Evolutionary conservation across 2,888 invertebrate species (phyloP).

Genomic region (Keiferia lycopersicella): DNA sequence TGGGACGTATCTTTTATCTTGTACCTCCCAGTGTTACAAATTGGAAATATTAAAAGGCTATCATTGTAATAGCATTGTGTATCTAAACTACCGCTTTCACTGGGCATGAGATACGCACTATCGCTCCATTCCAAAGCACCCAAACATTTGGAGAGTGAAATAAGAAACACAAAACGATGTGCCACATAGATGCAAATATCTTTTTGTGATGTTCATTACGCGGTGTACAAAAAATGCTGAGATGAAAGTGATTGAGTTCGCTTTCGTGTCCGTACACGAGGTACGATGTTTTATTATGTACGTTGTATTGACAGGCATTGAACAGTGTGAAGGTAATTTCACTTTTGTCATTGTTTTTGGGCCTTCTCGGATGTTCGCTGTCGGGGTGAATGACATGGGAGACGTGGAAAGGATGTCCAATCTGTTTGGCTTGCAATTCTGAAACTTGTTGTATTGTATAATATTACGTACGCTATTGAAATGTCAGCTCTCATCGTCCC

Average conservation of each 20-base stretch:
- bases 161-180: slow-evolving; percentile 67
- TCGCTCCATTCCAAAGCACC: slow-evolving; percentile 54
- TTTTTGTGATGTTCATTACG: slow-evolving; percentile 70
- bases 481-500: neutral
- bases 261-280: slow-evolving; percentile 31
- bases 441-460: neutral
- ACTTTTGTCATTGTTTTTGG: slow-evolving; percentile 36
- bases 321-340: slow-evolving; percentile 34
- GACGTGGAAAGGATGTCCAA: slow-evolving; percentile 11
- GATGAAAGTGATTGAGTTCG: slow-evolving; percentile 66
- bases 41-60: neutral
- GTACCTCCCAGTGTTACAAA: neutral
- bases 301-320: slow-evolving; percentile 51
- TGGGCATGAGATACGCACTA: slow-evolving; percentile 37
- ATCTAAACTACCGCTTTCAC: slow-evolving; percentile 37
- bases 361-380: slow-evolving; percentile 29
- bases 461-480: neutral
- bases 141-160: slow-evolving; percentile 55
- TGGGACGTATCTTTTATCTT: neutral
- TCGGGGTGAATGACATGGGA: slow-evolving; percentile 24
- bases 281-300: slow-evolving; percentile 34
- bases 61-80: slow-evolving; percentile 24
- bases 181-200: slow-evolving; percentile 75
- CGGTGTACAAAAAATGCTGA: slow-evolving; percentile 56
- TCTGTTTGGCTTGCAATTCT: neutral